phyloP scores from a whole-genome alignment of 2,888 invertebrate species.

The Callosobruchus maculatus region DNA sequence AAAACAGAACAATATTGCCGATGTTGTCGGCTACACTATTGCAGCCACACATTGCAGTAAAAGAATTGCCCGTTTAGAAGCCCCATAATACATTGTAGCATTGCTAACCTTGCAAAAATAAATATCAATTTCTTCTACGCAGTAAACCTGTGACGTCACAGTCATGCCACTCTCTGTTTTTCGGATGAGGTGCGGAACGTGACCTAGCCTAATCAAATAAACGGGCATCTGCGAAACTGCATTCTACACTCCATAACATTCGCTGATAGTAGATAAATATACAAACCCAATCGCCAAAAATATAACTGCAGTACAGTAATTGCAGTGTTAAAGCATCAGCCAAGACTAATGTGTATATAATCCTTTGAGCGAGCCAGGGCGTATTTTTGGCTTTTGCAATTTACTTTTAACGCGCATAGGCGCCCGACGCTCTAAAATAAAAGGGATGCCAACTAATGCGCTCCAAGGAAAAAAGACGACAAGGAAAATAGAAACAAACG shows the following conservation, averaged over 20 bases:
- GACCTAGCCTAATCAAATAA: background rate
- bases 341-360: background rate
- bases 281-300: background rate
- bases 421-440: background rate
- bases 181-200: too few species aligned
- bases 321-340: background rate
- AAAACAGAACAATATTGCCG: too few species aligned
- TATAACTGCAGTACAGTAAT: background rate
- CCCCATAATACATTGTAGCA: too few species aligned
- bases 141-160: too few species aligned
- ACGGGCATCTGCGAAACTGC: background rate
- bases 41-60: too few species aligned
- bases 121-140: too few species aligned
- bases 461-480: background rate
- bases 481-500: background rate
- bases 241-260: background rate
- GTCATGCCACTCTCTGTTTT: too few species aligned
- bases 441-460: background rate
- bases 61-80: too few species aligned
- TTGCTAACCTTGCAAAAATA: too few species aligned
- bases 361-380: background rate
- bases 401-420: background rate
- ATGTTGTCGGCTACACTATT: too few species aligned
- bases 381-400: background rate
- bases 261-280: background rate